Evolutionary conservation across 37 sponge, comb jelly and placozoan genomes (phyloP).

Genomic region (Axinella damicornis): DNA sequence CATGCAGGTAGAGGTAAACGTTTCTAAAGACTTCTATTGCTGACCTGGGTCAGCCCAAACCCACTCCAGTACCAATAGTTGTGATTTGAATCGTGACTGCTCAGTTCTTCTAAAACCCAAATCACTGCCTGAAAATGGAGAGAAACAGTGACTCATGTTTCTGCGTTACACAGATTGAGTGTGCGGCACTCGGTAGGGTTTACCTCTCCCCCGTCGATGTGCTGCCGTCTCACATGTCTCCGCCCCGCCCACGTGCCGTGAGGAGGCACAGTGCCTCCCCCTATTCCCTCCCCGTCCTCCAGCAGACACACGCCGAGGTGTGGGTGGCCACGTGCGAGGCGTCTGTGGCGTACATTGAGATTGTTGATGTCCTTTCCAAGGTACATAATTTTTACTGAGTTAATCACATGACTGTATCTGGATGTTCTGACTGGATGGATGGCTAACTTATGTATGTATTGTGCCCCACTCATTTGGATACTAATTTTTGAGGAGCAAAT

Average conservation of each 20-base stretch:
- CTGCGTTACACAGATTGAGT: constrained; percentile 24
- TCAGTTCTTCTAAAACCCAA: no score
- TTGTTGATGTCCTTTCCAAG: constrained; percentile 56
- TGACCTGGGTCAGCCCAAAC: no score
- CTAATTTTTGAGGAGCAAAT: not conserved
- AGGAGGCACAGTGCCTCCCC: not conserved
- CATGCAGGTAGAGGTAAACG: no score
- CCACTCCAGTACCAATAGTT: no score
- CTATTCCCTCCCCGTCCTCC: not conserved
- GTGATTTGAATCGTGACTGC: no score
- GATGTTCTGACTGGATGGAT: no score
- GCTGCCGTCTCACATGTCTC: constrained; percentile 10
- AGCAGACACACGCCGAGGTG: constrained; percentile 52
- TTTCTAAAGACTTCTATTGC: no score
- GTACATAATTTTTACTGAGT: constrained; percentile 23
- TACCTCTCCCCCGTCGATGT: constrained; percentile 17
- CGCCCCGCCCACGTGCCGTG: constrained; percentile 8
- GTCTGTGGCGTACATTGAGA: constrained; percentile 34
- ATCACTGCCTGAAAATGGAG: no score
- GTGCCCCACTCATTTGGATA: no score
- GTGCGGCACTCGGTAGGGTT: constrained; percentile 23
- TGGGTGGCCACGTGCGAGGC: constrained; percentile 61
- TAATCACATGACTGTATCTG: no score
- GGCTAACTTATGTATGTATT: no score
- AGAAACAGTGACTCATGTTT: not conserved